Conservation (phyloP, 2,797 vertebrate species). For the Hemitrygon akajei region DNA sequence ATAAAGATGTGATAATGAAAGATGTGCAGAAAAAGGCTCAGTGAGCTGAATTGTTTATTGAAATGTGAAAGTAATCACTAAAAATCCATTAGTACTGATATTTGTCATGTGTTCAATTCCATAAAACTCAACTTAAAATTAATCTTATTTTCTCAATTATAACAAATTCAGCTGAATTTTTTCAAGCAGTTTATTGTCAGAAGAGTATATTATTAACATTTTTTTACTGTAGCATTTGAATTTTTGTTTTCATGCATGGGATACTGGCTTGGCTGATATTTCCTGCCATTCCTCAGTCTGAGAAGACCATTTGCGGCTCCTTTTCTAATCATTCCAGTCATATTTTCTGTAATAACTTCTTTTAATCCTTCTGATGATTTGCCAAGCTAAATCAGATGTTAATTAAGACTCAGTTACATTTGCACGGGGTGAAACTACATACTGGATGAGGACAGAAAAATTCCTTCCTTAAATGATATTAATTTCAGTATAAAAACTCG, state of each 20-base stretch:
- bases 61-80: background rate
- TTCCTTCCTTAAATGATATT: background rate
- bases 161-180: background rate
- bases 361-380: background rate
- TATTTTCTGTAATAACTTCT: background rate
- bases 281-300: background rate
- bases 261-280: background rate
- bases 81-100: too few species aligned
- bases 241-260: background rate
- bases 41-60: background rate
- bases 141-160: background rate
- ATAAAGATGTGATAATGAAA: background rate
- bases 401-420: background rate
- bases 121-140: background rate
- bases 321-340: background rate
- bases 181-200: background rate
- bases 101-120: background rate
- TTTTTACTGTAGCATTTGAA: background rate
- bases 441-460: background rate
- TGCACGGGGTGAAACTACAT: background rate
- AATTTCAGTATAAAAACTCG: background rate
- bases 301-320: background rate
- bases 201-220: background rate
- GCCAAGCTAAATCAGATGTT: background rate
- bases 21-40: too few species aligned